Base-by-base conservation (phyloP, 2,888 invertebrate species). In the Yponomeuta cagnagella region DNA sequence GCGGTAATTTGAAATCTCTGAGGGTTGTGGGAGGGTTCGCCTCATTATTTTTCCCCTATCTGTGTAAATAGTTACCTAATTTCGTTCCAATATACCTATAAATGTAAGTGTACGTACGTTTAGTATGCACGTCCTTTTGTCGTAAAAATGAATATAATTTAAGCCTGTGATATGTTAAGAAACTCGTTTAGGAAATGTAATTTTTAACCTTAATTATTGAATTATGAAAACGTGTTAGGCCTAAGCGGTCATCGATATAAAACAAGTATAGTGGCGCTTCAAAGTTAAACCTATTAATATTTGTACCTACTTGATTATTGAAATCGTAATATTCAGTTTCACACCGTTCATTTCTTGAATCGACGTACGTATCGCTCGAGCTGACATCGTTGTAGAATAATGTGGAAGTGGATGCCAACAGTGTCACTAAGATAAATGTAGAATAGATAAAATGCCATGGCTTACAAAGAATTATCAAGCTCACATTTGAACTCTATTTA, bases 31-130 rank as follows among this genome's bases (percentile, higher is more conserved):
- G 90, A 89, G 89, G 90, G 89, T 85, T 86, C 80, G 81, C 90
- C 91, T 91, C 92, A 90, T 91, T 92, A 90, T 92, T 91, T 90
- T 90, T 85, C 88, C 91, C 90, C 88, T 90, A 85, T 90, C 89
- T 87, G 87, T 92, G 92, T 92, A 91, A 91, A 92, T 92, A 92
- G 91, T 92, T 90, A 89, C 87, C 86, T 87, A 88, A 89, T 90
- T 90, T 85, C 77, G 80, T 87, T 88, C 78, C 77, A 85, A 82
- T 86, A 81, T 88, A 86, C 82, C 81, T 87, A 86, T 83, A 83
- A 83, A 69, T 67, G 77, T 80, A 87, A 85, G 87, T 86, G 86
- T 89, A 90, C 84, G 85, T 89, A 90, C 68, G 30, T 68, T 43
- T 89, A 87, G 87, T 84, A 90, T 89, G 89, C 91, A 90, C 91